Evolutionary conservation across 2,888 invertebrate genomes (phyloP), one percentile per base, ranked within the genome.

Genomic region (Palloptera scutellata): DNA sequence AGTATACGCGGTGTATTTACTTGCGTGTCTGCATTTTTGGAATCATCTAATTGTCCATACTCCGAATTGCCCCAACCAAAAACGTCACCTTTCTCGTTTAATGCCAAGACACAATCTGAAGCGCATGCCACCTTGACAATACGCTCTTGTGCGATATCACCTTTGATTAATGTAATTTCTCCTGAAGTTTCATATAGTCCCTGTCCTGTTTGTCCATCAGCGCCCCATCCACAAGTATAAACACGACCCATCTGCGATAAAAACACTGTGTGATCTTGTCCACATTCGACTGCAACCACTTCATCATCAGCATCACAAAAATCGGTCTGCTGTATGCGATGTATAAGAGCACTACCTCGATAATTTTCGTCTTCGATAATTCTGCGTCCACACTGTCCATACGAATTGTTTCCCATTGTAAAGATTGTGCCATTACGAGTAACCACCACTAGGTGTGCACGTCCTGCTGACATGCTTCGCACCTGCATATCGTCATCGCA

Each of bases 31-130:
- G 75, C 74, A 8, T 79, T 72, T n/a, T 80, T 76, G 40, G 73
- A 30, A 62, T 80, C 78, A 64, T 81, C 78, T 48, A 98, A 86
- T 83, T 98, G 98, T 0, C 91, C 91, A 79, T 97, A 97, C 85
- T 98, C 98, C 0, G 93, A 92, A 83, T 97, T 98, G 9, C 98
- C 98, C 97, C 98, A 98, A 1, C 97, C 98, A 85, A 97, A 98
- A 1, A 96, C 88, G 77, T 96, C 93, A 4, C 97, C 97, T 76
- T 91, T 90, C 72, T 95, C 94, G 85, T 91, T 95, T 41, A 97
- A 84, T 10, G 97, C 98, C 70, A 98, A 84, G 13, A 94, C 93
- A 84, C 95, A 96, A 84, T 97, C 97, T 0, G 91, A 94, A 52
- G 90, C 87, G 58, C 92, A 92, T 0, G 94, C 88, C 0, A 98